A percentile compares a stretch with the other conserved stretches of the same genome.
Conservation (phyloP, 2,113 vertebrate genomes). For the Climacteris rufus region DNA sequence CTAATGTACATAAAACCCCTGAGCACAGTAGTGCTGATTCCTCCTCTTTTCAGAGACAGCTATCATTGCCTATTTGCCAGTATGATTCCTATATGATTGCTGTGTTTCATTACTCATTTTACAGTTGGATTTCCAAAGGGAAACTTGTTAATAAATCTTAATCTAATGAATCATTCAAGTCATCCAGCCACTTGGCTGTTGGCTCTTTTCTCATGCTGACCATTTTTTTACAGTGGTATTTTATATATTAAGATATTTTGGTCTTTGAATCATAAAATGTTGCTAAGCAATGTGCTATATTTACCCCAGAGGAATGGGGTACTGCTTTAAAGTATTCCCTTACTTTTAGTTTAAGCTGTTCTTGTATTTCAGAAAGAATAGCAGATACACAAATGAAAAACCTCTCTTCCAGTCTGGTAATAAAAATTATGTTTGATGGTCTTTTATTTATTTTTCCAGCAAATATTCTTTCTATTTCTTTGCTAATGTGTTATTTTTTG, state of each 20-base stretch:
- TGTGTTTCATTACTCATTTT: neutral
- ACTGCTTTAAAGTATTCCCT: neutral
- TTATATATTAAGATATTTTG: neutral
- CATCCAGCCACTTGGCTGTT: neutral
- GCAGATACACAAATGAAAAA: neutral
- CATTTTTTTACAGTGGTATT: neutral
- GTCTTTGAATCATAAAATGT: neutral
- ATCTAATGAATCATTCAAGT: neutral
- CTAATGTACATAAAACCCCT: neutral
- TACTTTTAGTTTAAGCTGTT: slow-evolving; percentile 10
- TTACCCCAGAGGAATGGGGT: neutral
- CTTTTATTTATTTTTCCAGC: slow-evolving; percentile 53
- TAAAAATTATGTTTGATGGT: slow-evolving; percentile 26
- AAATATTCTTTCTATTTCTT: slow-evolving; percentile 44
- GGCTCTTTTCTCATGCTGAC: neutral
- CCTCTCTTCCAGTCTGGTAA: neutral
- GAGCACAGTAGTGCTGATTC: neutral
- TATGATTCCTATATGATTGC: neutral
- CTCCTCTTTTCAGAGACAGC: neutral
- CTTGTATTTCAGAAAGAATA: neutral
- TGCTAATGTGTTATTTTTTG: slow-evolving; percentile 49
- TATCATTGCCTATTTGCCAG: neutral
- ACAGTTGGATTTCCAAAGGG: neutral
- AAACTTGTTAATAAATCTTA: neutral
- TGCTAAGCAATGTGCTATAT: neutral